Base-by-base conservation (phyloP, 23 tunicate species). In the Phallusia fumigata region DNA sequence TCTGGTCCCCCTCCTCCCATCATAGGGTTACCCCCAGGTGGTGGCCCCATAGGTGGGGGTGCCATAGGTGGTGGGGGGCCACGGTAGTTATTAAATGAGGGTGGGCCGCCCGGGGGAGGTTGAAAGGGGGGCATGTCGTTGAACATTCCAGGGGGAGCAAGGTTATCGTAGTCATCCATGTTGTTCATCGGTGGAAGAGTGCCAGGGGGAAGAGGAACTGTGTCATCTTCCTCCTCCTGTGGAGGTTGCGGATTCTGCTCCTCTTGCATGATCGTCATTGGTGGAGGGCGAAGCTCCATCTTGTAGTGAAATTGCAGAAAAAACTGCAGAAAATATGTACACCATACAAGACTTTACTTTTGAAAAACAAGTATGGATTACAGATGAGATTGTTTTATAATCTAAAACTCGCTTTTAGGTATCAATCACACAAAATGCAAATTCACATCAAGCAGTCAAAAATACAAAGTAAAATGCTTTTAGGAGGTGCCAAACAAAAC, bases 301-400 rank as follows among this genome's bases (percentile, higher is more conserved):
- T 96, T 96, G 86, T 88, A 96, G 77, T 96, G 96, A 74, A 96
- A 96, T 85, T 96, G 99, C 51, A 96, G 81, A 78, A 96, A 96
- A 86, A 96, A 96, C 94, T 96, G 84, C 22, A 79, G 64, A 83
- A 22, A 6, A 58, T 3, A 58, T 21, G 69, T 58, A 1, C 16
- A 40, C 5, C 47, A 40, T 10, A 40, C 5, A 40, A 40, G 8
- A 5, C 47, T 40, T 40, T 40, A 40, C 47, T 40, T 40, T 40
- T 40, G 10, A n/a, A n/a, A n/a, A n/a, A n/a, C n/a, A n/a, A n/a
- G n/a, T n/a, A n/a, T n/a, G n/a, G n/a, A n/a, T n/a, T n/a, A n/a
- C n/a, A n/a, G n/a, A n/a, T n/a, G 47, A 40, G 5, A 40, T 40
- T 40, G 47, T 40, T 40, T 40, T 3, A 40, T 40, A 10, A 3